Evolutionary conservation across 2,113 vertebrate genomes (phyloP).

Genomic region (Psittacara wagleri): DNA sequence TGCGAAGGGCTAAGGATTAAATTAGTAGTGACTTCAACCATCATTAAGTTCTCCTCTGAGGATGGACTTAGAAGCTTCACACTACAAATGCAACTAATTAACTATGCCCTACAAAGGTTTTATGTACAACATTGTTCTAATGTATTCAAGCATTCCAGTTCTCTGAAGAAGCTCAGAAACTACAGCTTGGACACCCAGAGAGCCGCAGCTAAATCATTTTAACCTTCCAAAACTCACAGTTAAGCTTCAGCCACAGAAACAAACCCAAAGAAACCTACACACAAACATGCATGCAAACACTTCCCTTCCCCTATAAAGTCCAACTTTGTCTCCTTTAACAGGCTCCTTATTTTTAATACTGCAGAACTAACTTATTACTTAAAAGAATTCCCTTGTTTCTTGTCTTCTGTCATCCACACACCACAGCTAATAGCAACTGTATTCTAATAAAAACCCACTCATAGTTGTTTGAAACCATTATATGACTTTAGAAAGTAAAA

Average conservation of each 20-base stretch:
- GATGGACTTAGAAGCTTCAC: background rate
- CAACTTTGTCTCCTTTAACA: background rate
- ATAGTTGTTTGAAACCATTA: slow-evolving; percentile 51
- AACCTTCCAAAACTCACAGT: background rate
- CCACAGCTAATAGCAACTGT: background rate
- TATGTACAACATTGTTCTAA: background rate
- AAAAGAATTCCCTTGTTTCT: background rate
- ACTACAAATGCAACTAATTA: background rate
- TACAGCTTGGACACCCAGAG: background rate
- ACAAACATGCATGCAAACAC: background rate
- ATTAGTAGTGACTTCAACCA: background rate
- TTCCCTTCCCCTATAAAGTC: background rate
- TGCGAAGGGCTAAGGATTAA: background rate
- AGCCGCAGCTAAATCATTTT: background rate
- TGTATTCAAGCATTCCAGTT: background rate
- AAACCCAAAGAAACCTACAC: background rate
- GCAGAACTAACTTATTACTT: background rate
- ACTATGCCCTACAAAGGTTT: background rate
- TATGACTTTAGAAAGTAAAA: slow-evolving; percentile 58
- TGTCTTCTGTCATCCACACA: background rate
- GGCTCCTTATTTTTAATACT: background rate
- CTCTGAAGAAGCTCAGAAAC: background rate
- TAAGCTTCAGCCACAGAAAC: background rate
- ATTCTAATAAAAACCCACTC: background rate
- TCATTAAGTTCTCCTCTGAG: background rate